Evolutionary conservation across 1,140 invertebrate species (phyloP).

Genomic region (Bombus difficillimus): DNA sequence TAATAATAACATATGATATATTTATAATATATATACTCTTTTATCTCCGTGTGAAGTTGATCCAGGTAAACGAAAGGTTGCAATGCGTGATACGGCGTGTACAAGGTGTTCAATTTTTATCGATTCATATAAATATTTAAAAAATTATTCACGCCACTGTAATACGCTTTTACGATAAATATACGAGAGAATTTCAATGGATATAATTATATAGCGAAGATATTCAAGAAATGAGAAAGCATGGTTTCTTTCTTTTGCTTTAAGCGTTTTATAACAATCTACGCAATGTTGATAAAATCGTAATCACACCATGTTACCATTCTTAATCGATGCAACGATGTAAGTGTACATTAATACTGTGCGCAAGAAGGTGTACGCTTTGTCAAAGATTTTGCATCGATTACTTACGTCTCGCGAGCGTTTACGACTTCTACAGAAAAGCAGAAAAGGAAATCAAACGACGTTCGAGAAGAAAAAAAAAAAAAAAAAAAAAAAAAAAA

Average conservation of each 20-base stretch:
- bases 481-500: too few species aligned
- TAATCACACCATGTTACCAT: not conserved
- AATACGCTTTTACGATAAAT: not conserved
- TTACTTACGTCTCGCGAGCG: not conserved
- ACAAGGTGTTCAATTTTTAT: not conserved
- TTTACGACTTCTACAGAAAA: not conserved
- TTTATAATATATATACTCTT: conserved; percentile 1
- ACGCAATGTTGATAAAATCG: not conserved
- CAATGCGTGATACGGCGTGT: not conserved
- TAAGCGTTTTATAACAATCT: not conserved
- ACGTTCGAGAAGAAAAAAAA: not conserved
- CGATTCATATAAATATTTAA: not conserved
- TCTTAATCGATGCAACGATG: not conserved
- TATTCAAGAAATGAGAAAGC: not conserved
- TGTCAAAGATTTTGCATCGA: not conserved
- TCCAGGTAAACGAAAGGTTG: conserved; percentile 12
- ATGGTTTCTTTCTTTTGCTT: not conserved
- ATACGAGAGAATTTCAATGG: not conserved
- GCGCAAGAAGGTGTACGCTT: not conserved
- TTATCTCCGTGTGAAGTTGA: not conserved
- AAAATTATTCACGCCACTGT: not conserved
- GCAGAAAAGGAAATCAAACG: not conserved
- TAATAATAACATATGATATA: not conserved
- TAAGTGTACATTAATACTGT: not conserved
- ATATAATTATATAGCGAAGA: too few species aligned